Evolutionary conservation across 1,140 invertebrate species (phyloP), one percentile per base, ranked within the genome.

Genomic region (Drosophila miranda): DNA sequence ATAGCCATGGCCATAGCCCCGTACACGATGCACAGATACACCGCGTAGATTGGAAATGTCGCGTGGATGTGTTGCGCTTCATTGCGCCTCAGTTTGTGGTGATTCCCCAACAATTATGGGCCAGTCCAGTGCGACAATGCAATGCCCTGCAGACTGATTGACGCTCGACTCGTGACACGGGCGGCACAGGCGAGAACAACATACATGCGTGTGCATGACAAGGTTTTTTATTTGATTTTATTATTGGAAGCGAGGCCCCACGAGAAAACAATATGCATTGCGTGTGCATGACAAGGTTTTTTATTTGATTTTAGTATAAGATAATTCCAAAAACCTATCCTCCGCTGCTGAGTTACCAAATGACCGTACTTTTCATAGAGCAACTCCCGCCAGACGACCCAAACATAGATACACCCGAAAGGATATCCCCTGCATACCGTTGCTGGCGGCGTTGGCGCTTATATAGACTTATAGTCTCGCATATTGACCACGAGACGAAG

Each of bases 391-490:
- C 54, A 53, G 48, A 64, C 21, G 53, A 48, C 26, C 59, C 38
- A 68, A 45, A 75, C 48, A 54, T 28, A 55, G 30, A 56, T 48
- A 53, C 74, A 52, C 66, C 62, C 53, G 53, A 57, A 72, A 63
- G 74, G 77, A 81, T 80, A 80, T 38, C 77, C 44, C 50, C 70
- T 49, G 52, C 55, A 74, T 62, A 48, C 59, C 52, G 53, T 46
- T 26, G 23, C 26, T 34, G 67, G 54, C 54, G 42, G 51, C 34
- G 21, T 13, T 57, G 58, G 55, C 79, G 59, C 67, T 78, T 83
- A 79, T 83, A 72, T 78, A 74, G 75, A 83, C 82, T 81, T 82
- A 87, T 75, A 81, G 75, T 69, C 69, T 77, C 75, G 60, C 82
- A 81, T 86, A 81, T 87, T 87, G 82, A 87, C 82, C 82, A 51